Conservation (phyloP, 2,888 invertebrate genomes). For the Acanthacorydalis orientalis region DNA sequence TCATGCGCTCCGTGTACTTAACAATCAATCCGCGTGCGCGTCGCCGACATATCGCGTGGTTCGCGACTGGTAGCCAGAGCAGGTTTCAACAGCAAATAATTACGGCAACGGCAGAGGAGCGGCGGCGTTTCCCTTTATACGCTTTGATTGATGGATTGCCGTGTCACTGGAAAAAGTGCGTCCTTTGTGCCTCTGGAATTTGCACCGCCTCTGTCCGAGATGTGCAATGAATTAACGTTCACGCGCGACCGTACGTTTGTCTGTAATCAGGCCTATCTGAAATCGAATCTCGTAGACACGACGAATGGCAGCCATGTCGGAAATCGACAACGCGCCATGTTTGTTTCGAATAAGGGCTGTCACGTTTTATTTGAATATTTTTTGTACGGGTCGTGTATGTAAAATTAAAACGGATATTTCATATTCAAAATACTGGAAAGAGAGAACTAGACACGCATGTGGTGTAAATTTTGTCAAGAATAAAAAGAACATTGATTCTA, state of each 20-base stretch:
- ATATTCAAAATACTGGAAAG: too few species aligned
- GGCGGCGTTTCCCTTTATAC: conserved; percentile 16
- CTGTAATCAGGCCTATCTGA: conserved; percentile 19
- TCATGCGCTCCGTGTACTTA: conserved; percentile 8
- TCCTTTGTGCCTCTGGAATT: conserved; percentile 13
- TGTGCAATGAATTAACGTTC: conserved; percentile 17
- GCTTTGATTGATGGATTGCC: conserved; percentile 21
- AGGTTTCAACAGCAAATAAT: conserved; percentile 18
- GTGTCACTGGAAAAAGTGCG: conserved; percentile 15
- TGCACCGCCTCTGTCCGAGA: conserved; percentile 8
- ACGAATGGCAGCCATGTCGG: too few species aligned
- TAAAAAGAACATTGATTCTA: too few species aligned
- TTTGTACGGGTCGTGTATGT: too few species aligned
- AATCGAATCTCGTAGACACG: conserved; percentile 15
- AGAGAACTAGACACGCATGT: too few species aligned
- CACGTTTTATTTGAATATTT: too few species aligned
- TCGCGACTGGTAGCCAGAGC: conserved; percentile 13
- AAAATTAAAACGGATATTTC: too few species aligned
- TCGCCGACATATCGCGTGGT: conserved; percentile 4
- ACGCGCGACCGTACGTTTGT: conserved; percentile 1
- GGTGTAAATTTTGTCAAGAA: too few species aligned
- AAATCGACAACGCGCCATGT: too few species aligned
- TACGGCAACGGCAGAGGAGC: conserved; percentile 10
- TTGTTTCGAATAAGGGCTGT: too few species aligned
- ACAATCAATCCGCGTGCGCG: conserved; percentile 3